A percentile compares a stretch with the other conserved stretches of the same genome.
Conservation (phyloP, 2,113 vertebrate species). For the Heloderma charlesbogerti region DNA sequence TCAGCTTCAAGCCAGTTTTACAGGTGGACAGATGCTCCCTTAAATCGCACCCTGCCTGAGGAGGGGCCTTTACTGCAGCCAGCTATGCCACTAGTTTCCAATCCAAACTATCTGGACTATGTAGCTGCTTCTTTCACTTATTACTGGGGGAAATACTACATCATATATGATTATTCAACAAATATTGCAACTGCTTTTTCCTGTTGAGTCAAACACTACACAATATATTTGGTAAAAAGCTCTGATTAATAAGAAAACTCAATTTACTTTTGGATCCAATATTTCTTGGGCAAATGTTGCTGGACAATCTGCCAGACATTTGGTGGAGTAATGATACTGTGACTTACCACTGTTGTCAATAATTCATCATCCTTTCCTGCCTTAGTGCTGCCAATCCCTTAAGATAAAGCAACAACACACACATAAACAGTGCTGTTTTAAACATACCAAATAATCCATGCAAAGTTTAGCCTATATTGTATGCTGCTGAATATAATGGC, state of each 20-base stretch:
- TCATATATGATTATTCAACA: neutral
- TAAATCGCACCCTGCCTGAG: neutral
- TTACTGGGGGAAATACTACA: neutral
- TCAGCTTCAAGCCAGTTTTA: neutral
- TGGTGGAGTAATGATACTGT: neutral
- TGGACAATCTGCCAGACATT: neutral
- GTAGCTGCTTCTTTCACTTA: neutral
- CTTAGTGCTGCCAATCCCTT: constrained; percentile 81
- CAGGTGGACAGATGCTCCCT: neutral
- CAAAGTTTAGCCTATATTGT: neutral
- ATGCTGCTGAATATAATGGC: neutral
- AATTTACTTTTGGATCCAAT: neutral
- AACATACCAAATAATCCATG: neutral
- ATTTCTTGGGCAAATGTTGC: neutral
- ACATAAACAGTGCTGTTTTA: constrained; percentile 39
- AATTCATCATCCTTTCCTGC: constrained; percentile 89
- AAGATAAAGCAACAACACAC: constrained; percentile 55
- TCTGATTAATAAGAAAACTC: neutral
- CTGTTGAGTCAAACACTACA: neutral
- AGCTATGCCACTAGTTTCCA: neutral
- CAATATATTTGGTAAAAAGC: neutral
- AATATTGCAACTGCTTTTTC: neutral
- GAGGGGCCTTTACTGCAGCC: neutral
- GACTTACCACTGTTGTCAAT: constrained; percentile 91
- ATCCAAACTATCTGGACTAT: neutral